Conservation (phyloP, 2,888 invertebrate species). For the Acronicta alni region DNA sequence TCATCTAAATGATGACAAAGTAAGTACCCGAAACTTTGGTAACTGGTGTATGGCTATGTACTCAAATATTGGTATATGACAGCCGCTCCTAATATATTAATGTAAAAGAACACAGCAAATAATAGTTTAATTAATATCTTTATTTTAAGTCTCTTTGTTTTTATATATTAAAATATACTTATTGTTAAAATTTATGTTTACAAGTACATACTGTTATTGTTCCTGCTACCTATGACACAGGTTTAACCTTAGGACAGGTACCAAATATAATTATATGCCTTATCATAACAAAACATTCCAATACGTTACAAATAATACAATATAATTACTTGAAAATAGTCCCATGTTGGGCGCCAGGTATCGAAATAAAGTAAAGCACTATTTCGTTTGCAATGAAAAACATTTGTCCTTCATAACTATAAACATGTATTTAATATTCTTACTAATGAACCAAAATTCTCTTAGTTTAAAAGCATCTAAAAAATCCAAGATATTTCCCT, state of each 20-base stretch:
- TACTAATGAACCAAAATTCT: slow-evolving; percentile 44
- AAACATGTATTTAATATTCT: slow-evolving; percentile 37
- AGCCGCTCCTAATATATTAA: neutral
- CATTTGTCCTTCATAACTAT: slow-evolving; percentile 28
- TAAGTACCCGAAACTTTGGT: neutral
- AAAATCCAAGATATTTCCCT: slow-evolving; percentile 21
- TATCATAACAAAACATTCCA: no score
- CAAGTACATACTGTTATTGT: no score
- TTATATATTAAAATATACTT: no score
- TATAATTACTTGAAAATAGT: slow-evolving; percentile 12
- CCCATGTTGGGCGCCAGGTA: slow-evolving; percentile 44
- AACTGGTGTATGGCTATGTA: neutral
- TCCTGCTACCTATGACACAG: no score
- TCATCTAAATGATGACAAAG: neutral
- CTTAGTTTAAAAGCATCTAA: slow-evolving; percentile 7
- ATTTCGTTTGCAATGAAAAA: slow-evolving; percentile 25
- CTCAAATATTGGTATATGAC: neutral
- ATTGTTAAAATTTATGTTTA: no score
- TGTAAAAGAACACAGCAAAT: no score
- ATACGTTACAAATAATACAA: slow-evolving; percentile 4
- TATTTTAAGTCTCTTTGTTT: no score
- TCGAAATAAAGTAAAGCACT: slow-evolving; percentile 8
- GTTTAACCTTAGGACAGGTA: no score
- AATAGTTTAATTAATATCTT: no score
- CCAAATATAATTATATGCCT: no score